Evolutionary conservation across 2,797 vertebrate genomes (phyloP), one percentile per base, ranked within the genome.

Genomic region (Melopsittacus undulatus): DNA sequence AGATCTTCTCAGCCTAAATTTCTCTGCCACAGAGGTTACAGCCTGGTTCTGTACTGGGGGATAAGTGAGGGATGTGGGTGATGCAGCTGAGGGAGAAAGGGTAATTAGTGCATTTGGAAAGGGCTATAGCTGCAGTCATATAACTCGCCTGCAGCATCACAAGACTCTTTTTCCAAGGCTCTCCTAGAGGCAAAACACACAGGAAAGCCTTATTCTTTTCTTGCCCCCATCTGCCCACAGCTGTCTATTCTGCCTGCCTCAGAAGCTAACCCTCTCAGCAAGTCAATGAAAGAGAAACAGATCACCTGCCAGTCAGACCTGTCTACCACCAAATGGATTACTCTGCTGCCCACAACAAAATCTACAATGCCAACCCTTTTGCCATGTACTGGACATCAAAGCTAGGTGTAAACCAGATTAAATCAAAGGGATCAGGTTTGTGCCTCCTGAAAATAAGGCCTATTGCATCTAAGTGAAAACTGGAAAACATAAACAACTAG

Each of bases 301-400:
- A 21, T 40, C 68, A 29, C 61, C 43, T 54, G 45, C 17, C 76
- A 64, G 36, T 48, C 76, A 70, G 12, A 34, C 26, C 67, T 89
- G 32, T 14, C 77, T 64, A n/a, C 36, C 13, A 18, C 38, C 0
- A 0, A 45, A 26, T 3, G 4, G 40, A 34, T 67, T 7, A 10
- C 57, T 32, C 49, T 48, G 22, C 48, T 12, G 9, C 52, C 19
- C 57, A 27, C n/a, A 49, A 43, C 63, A 61, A 61, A 77, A 83
- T 19, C 63, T 10, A 4, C 17, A 42, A 14, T 22, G 11, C 30
- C n/a, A 46, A 29, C 30, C 3, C 7, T 36, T 51, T 57, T 57
- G 59, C 15, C 22, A 4, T 23, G 30, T 52, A 34, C 42, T 66
- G 27, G 29, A 70, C 43, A 67, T 68, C 70, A 76, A 45, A 83